These are phyloP conservation scores for Plagiodera versicolora DNA, from an alignment of 2,888 invertebrate genomes.

Conservation along the genomic window DNA sequence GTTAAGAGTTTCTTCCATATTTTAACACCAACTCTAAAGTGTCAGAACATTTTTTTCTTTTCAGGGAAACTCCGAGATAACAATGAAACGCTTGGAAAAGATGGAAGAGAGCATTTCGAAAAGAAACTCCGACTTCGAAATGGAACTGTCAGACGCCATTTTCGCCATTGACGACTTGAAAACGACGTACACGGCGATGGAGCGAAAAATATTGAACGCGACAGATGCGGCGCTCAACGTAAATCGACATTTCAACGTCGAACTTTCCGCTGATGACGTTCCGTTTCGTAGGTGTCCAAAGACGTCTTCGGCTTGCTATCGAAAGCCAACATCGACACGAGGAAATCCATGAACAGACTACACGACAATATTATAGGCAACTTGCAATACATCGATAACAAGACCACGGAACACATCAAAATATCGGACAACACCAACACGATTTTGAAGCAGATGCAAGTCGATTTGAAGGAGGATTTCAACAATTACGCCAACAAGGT, in stretches of 20 bases:
- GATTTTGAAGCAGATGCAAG: constrained; percentile 35
- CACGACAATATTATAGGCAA: constrained; percentile 30
- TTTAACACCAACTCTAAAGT: no score
- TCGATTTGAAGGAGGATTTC: constrained; percentile 43
- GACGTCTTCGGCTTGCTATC: constrained; percentile 18
- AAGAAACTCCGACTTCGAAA: constrained; percentile 49
- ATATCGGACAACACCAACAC: constrained; percentile 29
- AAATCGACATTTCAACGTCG: constrained; percentile 17
- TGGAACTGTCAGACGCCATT: constrained; percentile 48
- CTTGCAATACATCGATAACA: constrained; percentile 31
- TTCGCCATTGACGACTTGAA: constrained; percentile 51
- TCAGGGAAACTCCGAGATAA: constrained; percentile 45
- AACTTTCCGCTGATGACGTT: neutral
- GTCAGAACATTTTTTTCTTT: constrained; percentile 28
- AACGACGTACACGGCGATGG: constrained; percentile 38
- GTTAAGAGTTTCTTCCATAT: no score
- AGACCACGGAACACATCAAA: constrained; percentile 20
- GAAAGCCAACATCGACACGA: constrained; percentile 20
- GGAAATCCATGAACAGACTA: constrained; percentile 27
- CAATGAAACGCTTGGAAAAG: constrained; percentile 45
- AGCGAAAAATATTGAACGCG: constrained; percentile 42
- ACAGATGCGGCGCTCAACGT: constrained; percentile 45
- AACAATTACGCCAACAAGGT: constrained; percentile 50
- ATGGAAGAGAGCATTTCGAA: constrained; percentile 48
- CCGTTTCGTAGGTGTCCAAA: constrained; percentile 23